Evolutionary conservation across 2,113 vertebrate genomes (phyloP).

Genomic region (Gymnogyps californianus): DNA sequence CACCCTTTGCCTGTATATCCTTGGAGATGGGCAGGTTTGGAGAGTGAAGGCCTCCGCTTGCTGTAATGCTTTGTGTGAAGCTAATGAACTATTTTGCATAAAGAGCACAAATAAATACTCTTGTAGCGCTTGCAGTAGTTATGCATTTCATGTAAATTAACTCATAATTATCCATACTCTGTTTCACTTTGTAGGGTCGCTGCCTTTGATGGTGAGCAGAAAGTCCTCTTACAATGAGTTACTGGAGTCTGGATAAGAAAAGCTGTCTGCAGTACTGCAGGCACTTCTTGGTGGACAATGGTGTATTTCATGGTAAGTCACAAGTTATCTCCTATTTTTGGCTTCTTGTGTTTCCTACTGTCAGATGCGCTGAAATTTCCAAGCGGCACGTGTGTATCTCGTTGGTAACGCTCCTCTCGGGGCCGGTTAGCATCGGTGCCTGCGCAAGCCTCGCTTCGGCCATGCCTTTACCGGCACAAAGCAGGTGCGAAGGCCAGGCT

Average conservation of each 20-base stretch:
- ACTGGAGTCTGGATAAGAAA: slow-evolving; percentile 79
- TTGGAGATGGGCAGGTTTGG: background rate
- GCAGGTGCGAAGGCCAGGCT: background rate
- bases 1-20: background rate
- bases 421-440: background rate
- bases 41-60: fast-evolving
- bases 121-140: background rate
- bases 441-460: background rate
- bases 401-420: background rate
- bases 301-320: slow-evolving; percentile 86
- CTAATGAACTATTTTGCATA: fast-evolving
- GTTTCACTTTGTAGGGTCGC: slow-evolving; percentile 30
- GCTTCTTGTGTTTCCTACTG: fast-evolving
- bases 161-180: background rate
- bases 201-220: slow-evolving; percentile 63
- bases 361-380: background rate
- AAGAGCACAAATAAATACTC: background rate
- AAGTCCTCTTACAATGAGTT: slow-evolving; percentile 77
- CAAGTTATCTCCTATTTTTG: fast-evolving
- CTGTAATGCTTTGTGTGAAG: background rate
- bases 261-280: slow-evolving; percentile 84
- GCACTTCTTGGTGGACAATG: slow-evolving; percentile 93
- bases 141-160: background rate
- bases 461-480: background rate
- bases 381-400: fast-evolving